Evolutionary conservation across 2,797 vertebrate species (phyloP).

Genomic region (Smutsia gigantea): DNA sequence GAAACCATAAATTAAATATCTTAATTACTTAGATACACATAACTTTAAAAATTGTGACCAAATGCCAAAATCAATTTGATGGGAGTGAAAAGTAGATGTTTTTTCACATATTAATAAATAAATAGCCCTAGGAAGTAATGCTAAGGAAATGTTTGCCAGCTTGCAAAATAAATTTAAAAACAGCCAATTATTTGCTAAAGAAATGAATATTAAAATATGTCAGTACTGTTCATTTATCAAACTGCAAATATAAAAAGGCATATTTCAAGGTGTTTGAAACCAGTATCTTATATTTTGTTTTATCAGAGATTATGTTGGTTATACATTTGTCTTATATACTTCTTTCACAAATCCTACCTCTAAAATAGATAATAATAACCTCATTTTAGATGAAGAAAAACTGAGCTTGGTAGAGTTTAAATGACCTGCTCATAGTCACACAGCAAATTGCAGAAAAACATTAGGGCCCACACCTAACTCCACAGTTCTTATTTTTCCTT

Average conservation of each 20-base stretch:
- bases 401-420: neutral
- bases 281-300: neutral
- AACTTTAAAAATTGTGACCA: neutral
- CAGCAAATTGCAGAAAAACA: neutral
- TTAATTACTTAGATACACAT: neutral
- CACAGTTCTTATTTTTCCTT: neutral
- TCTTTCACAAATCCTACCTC: neutral
- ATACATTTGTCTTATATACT: neutral
- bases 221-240: neutral
- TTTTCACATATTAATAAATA: neutral
- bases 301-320: neutral
- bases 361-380: neutral
- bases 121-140: neutral
- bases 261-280: neutral
- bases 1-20: neutral
- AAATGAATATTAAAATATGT: neutral
- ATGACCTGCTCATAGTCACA: neutral
- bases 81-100: neutral
- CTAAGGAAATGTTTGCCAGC: neutral
- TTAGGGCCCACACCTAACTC: neutral
- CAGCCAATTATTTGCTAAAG: neutral
- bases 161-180: neutral
- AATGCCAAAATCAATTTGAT: neutral
- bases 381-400: neutral
- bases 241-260: neutral